phyloP scores from a whole-genome alignment of 2,113 vertebrate species.

The Eurystomus gularis region DNA sequence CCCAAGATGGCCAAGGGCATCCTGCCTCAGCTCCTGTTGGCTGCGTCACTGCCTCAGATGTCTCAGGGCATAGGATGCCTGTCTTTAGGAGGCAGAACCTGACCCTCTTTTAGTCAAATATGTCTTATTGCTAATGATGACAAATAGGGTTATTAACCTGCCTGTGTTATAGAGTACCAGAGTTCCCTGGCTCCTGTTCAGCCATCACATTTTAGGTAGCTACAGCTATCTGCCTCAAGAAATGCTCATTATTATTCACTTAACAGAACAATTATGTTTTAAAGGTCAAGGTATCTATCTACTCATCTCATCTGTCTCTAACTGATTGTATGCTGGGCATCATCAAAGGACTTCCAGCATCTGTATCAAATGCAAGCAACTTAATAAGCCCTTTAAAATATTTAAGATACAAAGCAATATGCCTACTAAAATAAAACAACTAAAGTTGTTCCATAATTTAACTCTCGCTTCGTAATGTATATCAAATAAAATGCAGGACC shows the following conservation, averaged over 20 bases:
- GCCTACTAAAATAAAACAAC: background rate
- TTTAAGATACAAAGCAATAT: background rate
- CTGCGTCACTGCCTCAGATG: background rate
- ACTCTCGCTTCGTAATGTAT: background rate
- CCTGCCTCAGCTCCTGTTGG: background rate
- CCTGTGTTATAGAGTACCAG: background rate
- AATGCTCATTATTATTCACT: conserved; percentile 53
- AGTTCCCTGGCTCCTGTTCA: conserved; percentile 42
- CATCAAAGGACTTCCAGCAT: background rate
- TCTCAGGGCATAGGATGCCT: background rate
- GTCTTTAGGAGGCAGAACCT: background rate
- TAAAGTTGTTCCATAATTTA: background rate
- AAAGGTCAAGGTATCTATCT: conserved; percentile 48
- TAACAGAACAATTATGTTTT: conserved; percentile 54
- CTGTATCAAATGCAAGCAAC: background rate
- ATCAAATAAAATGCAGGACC: background rate
- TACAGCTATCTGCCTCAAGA: conserved; percentile 9
- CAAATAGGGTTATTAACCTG: conserved; percentile 37
- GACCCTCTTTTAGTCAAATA: background rate
- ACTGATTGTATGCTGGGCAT: background rate
- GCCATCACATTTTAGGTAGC: conserved; percentile 41
- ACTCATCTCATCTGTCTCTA: conserved; percentile 36
- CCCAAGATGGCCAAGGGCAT: background rate
- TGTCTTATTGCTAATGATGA: background rate
- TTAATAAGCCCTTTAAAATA: conserved; percentile 34